These are phyloP conservation scores for Melanerpes aurifrons DNA, from an alignment of 2,113 vertebrate genomes.

Conservation along the genomic window DNA sequence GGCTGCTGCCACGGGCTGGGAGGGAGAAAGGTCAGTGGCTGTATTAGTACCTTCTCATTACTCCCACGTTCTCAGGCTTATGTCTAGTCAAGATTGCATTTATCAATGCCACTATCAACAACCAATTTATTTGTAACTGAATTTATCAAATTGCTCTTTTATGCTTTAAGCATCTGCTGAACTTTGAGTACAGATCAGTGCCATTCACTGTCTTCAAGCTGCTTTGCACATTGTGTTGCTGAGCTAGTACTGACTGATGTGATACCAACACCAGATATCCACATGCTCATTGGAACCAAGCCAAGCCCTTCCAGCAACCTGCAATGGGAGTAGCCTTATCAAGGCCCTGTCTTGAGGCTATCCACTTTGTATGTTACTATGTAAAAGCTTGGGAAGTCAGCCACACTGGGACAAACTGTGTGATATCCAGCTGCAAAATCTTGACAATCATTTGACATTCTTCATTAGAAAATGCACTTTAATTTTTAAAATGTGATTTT, in stretches of 20 bases:
- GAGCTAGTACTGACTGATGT: not conserved
- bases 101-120: not conserved
- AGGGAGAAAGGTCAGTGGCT: slow-evolving; percentile 35
- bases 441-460: not conserved
- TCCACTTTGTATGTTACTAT: not conserved
- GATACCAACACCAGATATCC: not conserved
- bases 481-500: not conserved
- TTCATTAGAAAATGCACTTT: not conserved
- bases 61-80: slow-evolving; percentile 5
- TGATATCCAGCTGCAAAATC: not conserved
- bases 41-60: slow-evolving; percentile 28
- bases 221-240: not conserved
- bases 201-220: not conserved
- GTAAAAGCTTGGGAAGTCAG: not conserved
- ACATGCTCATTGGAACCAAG: rapidly evolving
- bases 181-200: not conserved
- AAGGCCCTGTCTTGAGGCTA: not conserved
- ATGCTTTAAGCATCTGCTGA: not conserved
- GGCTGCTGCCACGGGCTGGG: slow-evolving; percentile 36
- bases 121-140: not conserved
- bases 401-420: not conserved
- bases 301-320: not conserved
- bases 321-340: not conserved
- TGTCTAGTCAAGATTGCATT: not conserved
- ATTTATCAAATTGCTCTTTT: not conserved